Evolutionary conservation across 2,888 invertebrate genomes (phyloP).

Genomic region (Dasysyrphus tricinctus): DNA sequence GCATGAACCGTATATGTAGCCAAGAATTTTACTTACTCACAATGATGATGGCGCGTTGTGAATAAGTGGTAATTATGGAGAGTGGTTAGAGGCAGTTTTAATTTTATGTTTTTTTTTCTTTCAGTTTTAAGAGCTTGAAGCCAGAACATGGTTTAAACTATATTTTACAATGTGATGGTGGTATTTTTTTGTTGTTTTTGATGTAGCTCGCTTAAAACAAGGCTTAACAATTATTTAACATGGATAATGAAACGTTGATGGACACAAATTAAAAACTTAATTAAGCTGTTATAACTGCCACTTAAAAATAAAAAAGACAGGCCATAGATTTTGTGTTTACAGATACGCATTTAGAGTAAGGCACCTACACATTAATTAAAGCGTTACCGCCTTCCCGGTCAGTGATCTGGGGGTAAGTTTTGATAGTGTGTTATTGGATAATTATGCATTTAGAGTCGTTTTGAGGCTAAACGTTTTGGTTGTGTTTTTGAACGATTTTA

Average conservation of each 20-base stretch:
- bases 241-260: constrained; percentile 42
- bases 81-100: constrained; percentile 12
- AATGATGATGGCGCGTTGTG: constrained; percentile 64
- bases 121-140: constrained; percentile 2
- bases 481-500: neutral
- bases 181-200: neutral
- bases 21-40: constrained; percentile 25
- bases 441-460: neutral
- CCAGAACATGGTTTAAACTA: constrained; percentile 3
- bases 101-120: neutral
- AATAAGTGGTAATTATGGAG: constrained; percentile 64
- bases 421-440: neutral
- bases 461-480: neutral
- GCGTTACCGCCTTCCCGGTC: neutral
- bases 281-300: constrained; percentile 58
- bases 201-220: constrained; percentile 18
- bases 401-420: constrained; percentile 11
- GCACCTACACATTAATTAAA: neutral
- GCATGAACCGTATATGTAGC: neutral
- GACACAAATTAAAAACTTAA: constrained; percentile 44
- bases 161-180: neutral
- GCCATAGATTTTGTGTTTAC: neutral
- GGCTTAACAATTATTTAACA: constrained; percentile 39
- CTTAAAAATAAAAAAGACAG: constrained; percentile 12
- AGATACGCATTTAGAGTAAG: constrained; percentile 1